A percentile compares a stretch with the other conserved stretches of the same genome.
phyloP scores from a whole-genome alignment of 2,888 invertebrate species.

The Polietes domitor region DNA sequence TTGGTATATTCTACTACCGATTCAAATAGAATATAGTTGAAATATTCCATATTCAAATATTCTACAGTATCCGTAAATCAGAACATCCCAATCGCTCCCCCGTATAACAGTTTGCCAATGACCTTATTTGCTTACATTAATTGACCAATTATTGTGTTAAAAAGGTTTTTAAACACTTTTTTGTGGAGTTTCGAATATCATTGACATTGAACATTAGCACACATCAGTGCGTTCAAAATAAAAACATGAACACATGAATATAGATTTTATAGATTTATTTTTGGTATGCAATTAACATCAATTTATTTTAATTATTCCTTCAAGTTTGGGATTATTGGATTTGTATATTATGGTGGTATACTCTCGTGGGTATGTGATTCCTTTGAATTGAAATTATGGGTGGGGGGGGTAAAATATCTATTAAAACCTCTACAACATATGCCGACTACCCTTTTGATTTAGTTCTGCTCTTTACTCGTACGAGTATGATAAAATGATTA shows the following conservation, averaged over 20 bases:
- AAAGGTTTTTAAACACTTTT: background rate
- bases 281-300: constrained; percentile 45
- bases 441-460: constrained; percentile 75
- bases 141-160: constrained; percentile 1
- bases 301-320: constrained; percentile 25
- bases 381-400: no score
- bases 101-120: no score
- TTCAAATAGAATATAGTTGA: no score
- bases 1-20: no score
- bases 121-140: background rate
- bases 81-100: no score
- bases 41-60: background rate
- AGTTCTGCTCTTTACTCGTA: background rate
- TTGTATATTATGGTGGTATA: background rate
- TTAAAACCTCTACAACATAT: constrained; percentile 74
- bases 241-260: no score
- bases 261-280: constrained; percentile 16
- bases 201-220: constrained; percentile 34
- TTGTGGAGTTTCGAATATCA: constrained; percentile 4
- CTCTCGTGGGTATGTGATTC: no score
- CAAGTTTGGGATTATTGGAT: no score
- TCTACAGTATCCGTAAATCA: background rate
- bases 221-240: no score
- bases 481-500: background rate
- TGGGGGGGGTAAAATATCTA: no score